Percentiles rank a stretch among this genome's conserved stretches.
These are phyloP conservation scores for Argyra leucocephala DNA, from an alignment of 2,888 invertebrate species.

Conservation along the genomic window DNA sequence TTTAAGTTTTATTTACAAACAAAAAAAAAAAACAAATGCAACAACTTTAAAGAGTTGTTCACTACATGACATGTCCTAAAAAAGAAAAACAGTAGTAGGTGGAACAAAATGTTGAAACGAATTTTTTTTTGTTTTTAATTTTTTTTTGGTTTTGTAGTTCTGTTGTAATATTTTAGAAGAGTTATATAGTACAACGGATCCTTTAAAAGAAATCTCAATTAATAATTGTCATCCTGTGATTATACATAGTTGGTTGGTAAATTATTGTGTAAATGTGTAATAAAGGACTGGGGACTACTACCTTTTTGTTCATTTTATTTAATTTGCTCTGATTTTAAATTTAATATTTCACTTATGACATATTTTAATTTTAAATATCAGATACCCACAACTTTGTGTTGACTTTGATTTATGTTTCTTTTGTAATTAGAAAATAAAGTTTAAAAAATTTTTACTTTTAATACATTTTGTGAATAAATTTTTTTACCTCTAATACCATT, in stretches of 20 bases:
- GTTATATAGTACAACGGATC: background rate
- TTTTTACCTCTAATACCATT: too few relatives aligned
- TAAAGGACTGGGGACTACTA: background rate
- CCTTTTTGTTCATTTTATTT: background rate
- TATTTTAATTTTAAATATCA: background rate
- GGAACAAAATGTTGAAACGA: background rate
- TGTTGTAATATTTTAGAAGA: background rate
- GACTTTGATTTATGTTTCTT: background rate
- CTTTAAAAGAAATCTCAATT: slow-evolving; percentile 3
- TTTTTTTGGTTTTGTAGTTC: background rate
- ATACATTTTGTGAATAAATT: too few relatives aligned
- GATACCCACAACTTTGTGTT: background rate
- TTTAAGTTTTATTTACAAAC: background rate
- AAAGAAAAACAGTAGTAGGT: background rate
- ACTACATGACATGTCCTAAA: background rate
- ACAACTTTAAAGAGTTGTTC: too few relatives aligned
- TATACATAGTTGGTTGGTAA: background rate
- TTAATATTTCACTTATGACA: background rate
- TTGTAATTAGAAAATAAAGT: background rate
- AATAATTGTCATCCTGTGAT: background rate
- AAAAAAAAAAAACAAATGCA: too few relatives aligned
- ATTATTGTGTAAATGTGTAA: background rate
- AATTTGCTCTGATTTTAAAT: background rate
- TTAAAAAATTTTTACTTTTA: too few relatives aligned
- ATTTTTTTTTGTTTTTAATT: background rate